A percentile compares a stretch with the other conserved stretches of the same genome.
phyloP scores from a whole-genome alignment of 2,113 vertebrate genomes.

The Crotalus tigris region DNA sequence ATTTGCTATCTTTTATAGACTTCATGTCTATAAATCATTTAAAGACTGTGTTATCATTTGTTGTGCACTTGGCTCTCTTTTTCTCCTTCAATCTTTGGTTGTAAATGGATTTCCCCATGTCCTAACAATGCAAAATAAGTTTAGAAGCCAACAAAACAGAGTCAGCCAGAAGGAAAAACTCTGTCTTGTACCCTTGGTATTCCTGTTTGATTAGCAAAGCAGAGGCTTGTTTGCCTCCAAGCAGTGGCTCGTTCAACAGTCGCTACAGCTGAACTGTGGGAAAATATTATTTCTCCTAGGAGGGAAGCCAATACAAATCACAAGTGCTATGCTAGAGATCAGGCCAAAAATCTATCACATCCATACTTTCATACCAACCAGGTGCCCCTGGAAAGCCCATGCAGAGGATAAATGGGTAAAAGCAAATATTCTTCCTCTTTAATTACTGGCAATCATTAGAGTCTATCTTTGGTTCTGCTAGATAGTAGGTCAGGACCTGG shows the following conservation, averaged over 20 bases:
- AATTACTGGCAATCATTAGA: not conserved
- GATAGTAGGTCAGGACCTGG: not conserved
- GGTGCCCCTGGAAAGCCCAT: not conserved
- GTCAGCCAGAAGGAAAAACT: not conserved
- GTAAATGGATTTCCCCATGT: not conserved
- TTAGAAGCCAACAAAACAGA: not conserved
- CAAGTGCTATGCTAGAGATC: not conserved
- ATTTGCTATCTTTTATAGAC: not conserved
- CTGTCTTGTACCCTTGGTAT: not conserved
- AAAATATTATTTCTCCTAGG: not conserved
- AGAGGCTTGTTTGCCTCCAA: accelerated
- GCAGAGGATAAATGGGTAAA: not conserved
- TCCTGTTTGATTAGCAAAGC: not conserved
- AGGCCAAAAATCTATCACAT: not conserved
- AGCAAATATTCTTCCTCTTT: not conserved
- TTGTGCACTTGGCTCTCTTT: not conserved
- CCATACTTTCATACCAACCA: not conserved
- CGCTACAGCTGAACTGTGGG: not conserved
- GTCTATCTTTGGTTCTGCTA: not conserved
- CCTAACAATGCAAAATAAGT: not conserved
- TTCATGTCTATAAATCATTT: not conserved
- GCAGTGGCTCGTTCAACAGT: accelerated
- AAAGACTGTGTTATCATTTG: not conserved
- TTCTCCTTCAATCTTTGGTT: not conserved
- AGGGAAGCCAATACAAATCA: not conserved